Conservation (phyloP, 2,888 invertebrate species). For the Caenorhabditis sp. region DNA sequence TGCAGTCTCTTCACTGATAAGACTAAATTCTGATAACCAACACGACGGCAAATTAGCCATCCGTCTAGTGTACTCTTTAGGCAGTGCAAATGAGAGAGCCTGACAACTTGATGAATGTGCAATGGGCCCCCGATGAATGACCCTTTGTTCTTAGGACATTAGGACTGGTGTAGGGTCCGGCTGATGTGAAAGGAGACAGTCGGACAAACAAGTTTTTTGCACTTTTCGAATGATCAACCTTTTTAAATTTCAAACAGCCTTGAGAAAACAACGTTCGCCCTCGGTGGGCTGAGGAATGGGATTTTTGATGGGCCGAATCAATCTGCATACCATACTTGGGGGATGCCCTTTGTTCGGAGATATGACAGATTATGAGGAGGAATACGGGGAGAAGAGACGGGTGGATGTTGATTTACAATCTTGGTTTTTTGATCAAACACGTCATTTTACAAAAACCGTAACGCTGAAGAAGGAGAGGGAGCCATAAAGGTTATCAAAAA, state of each 20-base stretch:
- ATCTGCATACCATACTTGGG: neutral
- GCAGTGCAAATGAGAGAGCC: neutral
- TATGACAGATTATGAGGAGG: slow-evolving; percentile 25
- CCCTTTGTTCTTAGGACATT: slow-evolving; percentile 42
- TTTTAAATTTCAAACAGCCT: slow-evolving; percentile 1
- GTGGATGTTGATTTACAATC: slow-evolving; percentile 34
- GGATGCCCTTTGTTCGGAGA: slow-evolving; percentile 22
- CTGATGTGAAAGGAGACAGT: neutral
- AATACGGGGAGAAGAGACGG: neutral
- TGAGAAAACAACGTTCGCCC: neutral
- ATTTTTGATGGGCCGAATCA: neutral
- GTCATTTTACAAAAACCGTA: slow-evolving; percentile 5
- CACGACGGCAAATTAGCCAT: slow-evolving; percentile 26
- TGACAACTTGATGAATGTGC: slow-evolving; percentile 14
- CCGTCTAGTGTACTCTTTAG: slow-evolving; percentile 1
- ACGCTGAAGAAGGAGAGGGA: slow-evolving; percentile 12
- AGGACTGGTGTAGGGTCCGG: no score
- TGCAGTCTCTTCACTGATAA: slow-evolving; percentile 14
- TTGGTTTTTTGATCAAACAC: slow-evolving; percentile 43
- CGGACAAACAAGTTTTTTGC: slow-evolving; percentile 41
- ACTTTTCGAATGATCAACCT: slow-evolving; percentile 30
- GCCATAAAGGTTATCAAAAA: slow-evolving; percentile 39
- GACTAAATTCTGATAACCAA: slow-evolving; percentile 46
- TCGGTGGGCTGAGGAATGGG: neutral
- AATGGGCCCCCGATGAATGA: slow-evolving; percentile 16